Conservation (phyloP, 2,113 vertebrate genomes). For the Neolamprologus devosi region DNA sequence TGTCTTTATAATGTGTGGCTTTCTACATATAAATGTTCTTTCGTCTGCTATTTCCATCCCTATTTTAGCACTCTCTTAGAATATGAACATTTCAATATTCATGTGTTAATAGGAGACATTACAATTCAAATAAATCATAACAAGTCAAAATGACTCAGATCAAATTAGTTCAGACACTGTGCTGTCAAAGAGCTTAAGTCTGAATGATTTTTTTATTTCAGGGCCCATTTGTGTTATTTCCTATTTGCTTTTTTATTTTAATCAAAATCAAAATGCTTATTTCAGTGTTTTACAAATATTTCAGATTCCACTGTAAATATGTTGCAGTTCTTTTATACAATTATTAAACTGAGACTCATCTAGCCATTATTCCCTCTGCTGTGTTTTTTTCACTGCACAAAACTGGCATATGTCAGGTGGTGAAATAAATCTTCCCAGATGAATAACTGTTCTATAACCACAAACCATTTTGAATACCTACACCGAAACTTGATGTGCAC, state of each 20-base stretch:
- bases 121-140: constrained; percentile 50
- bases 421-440: neutral
- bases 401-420: neutral
- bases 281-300: neutral
- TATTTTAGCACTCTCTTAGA: constrained; percentile 44
- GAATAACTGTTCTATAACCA: neutral
- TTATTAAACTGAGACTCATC: neutral
- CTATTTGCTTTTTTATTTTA: neutral
- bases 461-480: neutral
- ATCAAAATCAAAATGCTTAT: neutral
- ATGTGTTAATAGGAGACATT: constrained; percentile 58
- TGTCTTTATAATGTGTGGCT: constrained; percentile 70
- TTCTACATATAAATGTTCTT: constrained; percentile 64
- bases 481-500: neutral
- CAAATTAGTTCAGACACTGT: neutral
- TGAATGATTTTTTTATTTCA: neutral
- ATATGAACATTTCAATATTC: constrained; percentile 62
- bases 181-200: neutral
- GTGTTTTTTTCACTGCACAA: neutral
- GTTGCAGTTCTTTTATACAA: neutral
- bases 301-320: neutral
- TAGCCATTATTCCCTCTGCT: neutral
- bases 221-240: neutral
- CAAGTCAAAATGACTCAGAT: constrained; percentile 5
- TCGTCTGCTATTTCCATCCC: constrained; percentile 66